Evolutionary conservation across 2,113 vertebrate species (phyloP), one percentile per base, ranked within the genome.

Genomic region (Pseudopipra pipra): DNA sequence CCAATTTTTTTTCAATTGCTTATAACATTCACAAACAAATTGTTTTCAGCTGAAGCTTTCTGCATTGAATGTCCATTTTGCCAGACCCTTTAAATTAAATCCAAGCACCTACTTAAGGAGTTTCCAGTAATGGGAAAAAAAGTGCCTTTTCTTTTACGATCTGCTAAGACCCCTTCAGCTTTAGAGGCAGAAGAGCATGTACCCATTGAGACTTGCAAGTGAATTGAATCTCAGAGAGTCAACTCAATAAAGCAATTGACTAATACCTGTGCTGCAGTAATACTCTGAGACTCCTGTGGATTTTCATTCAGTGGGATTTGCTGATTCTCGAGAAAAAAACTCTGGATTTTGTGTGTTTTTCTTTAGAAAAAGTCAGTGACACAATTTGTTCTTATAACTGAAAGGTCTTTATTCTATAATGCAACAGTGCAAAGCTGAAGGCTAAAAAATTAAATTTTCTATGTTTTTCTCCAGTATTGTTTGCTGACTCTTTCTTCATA

Each of bases 21-120:
- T 90, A 27, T 12, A 63, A 9, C 31, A 41, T 91, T 90, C 63
- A 47, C 25, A 83, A 75, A 75, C 46, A 93, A 82, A 89, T 91
- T 89, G 55, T 55, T 96, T 96, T 96, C 91, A 90, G 77, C 58
- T 87, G 86, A 92, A 86, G 23, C 8, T 28, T 80, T 79, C 73
- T 72, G 33, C 27, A 39, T 14, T 54, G 44, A 81, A 41, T 44
- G 49, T 47, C 91, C 10, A 12, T 84, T 97, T 87, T 84, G 15
- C 15, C 66, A 68, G 46, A 67, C 77, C 47, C 39, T 93, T 95
- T 88, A 92, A 87, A 91, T 95, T 82, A 78, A 86, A 92, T 80
- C 73, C 91, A 73, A 93, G 61, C 71, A 46, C 24, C 63, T 58
- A 24, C 79, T 85, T 78, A 68, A 68, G 46, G 59, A 24, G 52